A percentile compares a stretch with the other conserved stretches of the same genome.
These are phyloP conservation scores for Mercenaria mercenaria DNA, from an alignment of 1,140 invertebrate genomes.

Conservation along the genomic window DNA sequence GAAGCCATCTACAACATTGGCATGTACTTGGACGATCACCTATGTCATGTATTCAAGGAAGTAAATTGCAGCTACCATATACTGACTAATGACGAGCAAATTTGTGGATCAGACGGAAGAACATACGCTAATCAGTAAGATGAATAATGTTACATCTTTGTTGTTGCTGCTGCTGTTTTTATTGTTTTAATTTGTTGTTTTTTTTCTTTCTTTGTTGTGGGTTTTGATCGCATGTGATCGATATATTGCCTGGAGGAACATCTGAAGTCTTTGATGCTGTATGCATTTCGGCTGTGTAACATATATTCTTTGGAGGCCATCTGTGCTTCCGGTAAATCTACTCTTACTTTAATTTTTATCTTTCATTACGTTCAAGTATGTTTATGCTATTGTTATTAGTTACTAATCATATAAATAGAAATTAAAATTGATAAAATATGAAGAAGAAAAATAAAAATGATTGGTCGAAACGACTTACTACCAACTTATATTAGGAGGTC, in stretches of 20 bases:
- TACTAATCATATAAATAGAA: neutral
- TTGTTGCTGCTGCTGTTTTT: neutral
- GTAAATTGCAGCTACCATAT: neutral
- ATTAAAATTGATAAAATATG: too few species aligned
- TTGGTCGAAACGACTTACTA: too few species aligned
- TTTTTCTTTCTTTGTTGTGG: neutral
- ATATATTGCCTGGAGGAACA: neutral
- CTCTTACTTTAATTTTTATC: too few species aligned
- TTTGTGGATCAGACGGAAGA: neutral
- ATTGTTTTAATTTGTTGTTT: neutral
- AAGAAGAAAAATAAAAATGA: too few species aligned
- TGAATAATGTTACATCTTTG: too few species aligned
- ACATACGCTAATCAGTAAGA: neutral
- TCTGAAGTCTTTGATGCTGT: too few species aligned
- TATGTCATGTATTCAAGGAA: neutral
- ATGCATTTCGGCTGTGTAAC: too few species aligned
- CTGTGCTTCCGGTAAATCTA: too few species aligned
- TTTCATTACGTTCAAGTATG: too few species aligned
- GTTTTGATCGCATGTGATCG: neutral
- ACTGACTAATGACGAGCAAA: neutral
- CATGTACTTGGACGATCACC: neutral
- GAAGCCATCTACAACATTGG: neutral
- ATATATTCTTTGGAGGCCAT: too few species aligned
- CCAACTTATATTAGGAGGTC: too few species aligned
- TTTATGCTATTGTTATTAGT: neutral